Base-by-base conservation (phyloP, 2,888 invertebrate species). In the Serrognathus titanus region DNA sequence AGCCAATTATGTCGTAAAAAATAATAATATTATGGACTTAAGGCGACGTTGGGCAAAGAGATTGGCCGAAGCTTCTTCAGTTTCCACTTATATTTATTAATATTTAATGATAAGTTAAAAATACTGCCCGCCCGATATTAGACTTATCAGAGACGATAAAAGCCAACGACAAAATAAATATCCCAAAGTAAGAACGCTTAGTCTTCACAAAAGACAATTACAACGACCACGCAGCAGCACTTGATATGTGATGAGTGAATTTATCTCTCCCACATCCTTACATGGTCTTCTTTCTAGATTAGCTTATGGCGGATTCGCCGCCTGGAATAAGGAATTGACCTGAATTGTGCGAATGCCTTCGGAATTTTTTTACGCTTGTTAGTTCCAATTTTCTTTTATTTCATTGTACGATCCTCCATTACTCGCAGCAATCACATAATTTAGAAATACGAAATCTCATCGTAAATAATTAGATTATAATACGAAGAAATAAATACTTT, bases 1-100 rank as follows among this genome's bases (percentile, higher is more conserved):
- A 59, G 62, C 63, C 70, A 71, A 72, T 72, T 71, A 71, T 68
- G 66, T 67, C 69, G 67, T 71, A 70, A 72, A 72, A 71, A 70
- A 69, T 69, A 69, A 69, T 64, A 68, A 65, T 62, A 55, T 58
- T 55, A 50, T 36, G 20, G 46, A 43, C 13, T 43, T 9, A 20
- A 10, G 20, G 43, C 16, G 43, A 31, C 43, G 43, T 13, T n/a
- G 10, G 43, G 9, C 16, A 43, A 43, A 43, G 20, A 43, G 43
- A 43, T 43, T 43, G 43, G 43, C 13, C n/a, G n/a, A n/a, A n/a
- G n/a, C n/a, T n/a, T n/a, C n/a, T 11, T 43, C 3, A 9, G 13
- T 43, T 11, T 4, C 12, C 24, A 31, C 24, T 10, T 43, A 43
- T 13, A 11, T 43, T n/a, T 43, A 43, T 43, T 43, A 43, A 43